Conservation (phyloP, 2,113 vertebrate species). For the Furnarius figulus region DNA sequence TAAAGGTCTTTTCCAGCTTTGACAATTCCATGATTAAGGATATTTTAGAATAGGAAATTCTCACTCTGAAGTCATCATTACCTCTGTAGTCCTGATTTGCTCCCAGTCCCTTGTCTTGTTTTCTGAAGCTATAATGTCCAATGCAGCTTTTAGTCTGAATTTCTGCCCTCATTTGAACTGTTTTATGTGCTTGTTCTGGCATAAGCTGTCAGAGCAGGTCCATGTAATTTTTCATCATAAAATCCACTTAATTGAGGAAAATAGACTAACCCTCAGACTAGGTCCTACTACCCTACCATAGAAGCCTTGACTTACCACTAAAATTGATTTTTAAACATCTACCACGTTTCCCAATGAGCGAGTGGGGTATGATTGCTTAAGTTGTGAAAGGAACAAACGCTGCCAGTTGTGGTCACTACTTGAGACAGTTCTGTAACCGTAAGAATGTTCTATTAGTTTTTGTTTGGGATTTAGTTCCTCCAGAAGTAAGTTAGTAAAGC, state of each 20-base stretch:
- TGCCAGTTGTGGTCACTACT: constrained; percentile 54
- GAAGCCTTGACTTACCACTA: constrained; percentile 52
- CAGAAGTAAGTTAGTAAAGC: constrained; percentile 53
- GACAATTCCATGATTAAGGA: not conserved
- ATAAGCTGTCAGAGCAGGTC: not conserved
- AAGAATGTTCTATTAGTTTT: constrained; percentile 49
- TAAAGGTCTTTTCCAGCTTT: not conserved
- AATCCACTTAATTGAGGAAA: constrained; percentile 29
- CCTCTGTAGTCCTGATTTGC: not conserved
- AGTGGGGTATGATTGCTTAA: constrained; percentile 44
- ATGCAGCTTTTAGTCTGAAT: not conserved
- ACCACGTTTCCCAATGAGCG: not conserved
- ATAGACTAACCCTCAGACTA: constrained; percentile 5
- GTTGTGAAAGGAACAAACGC: constrained; percentile 45
- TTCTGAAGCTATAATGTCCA: not conserved
- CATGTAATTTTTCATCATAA: not conserved
- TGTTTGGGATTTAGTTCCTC: constrained; percentile 53
- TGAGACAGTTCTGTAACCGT: constrained; percentile 50
- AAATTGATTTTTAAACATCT: constrained; percentile 27
- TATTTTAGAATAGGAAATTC: not conserved
- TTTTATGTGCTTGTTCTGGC: not conserved
- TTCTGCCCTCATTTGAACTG: not conserved
- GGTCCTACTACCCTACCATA: not conserved
- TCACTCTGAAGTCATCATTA: not conserved
- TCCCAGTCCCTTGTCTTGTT: not conserved